A percentile compares a stretch with the other conserved stretches of the same genome.
These are phyloP conservation scores for Hypsopygia costalis DNA, from an alignment of 2,888 invertebrate species.

Conservation along the genomic window DNA sequence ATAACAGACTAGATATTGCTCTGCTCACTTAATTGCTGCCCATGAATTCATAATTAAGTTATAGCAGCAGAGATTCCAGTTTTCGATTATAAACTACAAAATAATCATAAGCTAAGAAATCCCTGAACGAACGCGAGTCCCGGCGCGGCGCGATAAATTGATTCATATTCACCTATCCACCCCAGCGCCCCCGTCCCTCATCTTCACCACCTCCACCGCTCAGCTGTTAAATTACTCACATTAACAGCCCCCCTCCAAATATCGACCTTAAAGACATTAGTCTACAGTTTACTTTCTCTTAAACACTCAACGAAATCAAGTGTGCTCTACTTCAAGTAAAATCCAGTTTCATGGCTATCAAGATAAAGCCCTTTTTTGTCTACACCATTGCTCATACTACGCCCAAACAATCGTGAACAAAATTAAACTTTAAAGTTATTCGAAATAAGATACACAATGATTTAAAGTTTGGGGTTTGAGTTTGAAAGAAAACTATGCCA, in stretches of 20 bases:
- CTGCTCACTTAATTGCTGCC: too few relatives aligned
- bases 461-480: background rate
- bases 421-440: constrained; percentile 7
- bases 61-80: background rate
- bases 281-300: constrained; percentile 8
- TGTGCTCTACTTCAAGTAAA: background rate
- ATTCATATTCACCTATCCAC: constrained; percentile 37
- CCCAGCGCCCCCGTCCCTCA: constrained; percentile 18
- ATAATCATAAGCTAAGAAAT: constrained; percentile 4
- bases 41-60: too few relatives aligned
- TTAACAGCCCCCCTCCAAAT: constrained; percentile 9
- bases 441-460: background rate
- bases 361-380: constrained; percentile 1
- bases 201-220: constrained; percentile 18
- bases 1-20: too few relatives aligned
- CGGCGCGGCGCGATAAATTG: constrained; percentile 36
- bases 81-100: constrained; percentile 6
- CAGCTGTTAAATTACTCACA: constrained; percentile 24
- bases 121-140: background rate
- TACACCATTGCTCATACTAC: background rate
- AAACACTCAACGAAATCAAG: background rate
- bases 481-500: constrained; percentile 5
- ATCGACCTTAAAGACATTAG: constrained; percentile 4
- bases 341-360: background rate
- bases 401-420: background rate